Percentiles rank a stretch among this genome's conserved stretches.
phyloP scores from a whole-genome alignment of 2,888 invertebrate species.

The Tinea semifulvella region DNA sequence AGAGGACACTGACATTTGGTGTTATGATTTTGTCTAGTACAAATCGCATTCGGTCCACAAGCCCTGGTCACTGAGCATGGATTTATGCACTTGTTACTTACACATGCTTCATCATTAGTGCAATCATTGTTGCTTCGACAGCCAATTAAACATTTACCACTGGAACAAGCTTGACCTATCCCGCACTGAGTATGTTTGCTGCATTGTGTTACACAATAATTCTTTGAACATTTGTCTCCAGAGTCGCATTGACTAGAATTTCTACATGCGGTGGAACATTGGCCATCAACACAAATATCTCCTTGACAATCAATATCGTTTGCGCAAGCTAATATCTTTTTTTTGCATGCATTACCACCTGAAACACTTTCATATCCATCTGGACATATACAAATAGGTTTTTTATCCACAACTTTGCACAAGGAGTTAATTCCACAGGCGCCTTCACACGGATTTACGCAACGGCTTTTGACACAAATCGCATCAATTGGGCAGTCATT shows the following conservation, averaged over 20 bases:
- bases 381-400: slow-evolving; percentile 82
- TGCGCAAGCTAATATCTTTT: slow-evolving; percentile 71
- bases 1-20: slow-evolving; percentile 83
- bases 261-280: slow-evolving; percentile 84
- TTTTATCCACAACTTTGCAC: slow-evolving; percentile 80
- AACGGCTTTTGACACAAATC: slow-evolving; percentile 74
- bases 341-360: slow-evolving; percentile 71
- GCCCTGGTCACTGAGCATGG: slow-evolving; percentile 80
- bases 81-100: slow-evolving; percentile 85
- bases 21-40: slow-evolving; percentile 77
- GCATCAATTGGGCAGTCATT: slow-evolving; percentile 80
- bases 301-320: slow-evolving; percentile 81
- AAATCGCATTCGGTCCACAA: slow-evolving; percentile 87
- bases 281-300: slow-evolving; percentile 81
- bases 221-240: slow-evolving; percentile 82
- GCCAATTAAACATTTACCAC: slow-evolving; percentile 82
- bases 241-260: slow-evolving; percentile 79
- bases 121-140: slow-evolving; percentile 88
- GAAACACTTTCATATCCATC: slow-evolving; percentile 76
- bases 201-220: slow-evolving; percentile 83
- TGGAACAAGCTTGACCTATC: slow-evolving; percentile 80
- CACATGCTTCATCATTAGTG: slow-evolving; percentile 77
- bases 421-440: slow-evolving; percentile 84
- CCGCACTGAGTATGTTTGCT: slow-evolving; percentile 84
- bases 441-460: slow-evolving; percentile 83